Base-by-base conservation (phyloP, 2,113 vertebrate genomes). In the Damaliscus lunatus region DNA sequence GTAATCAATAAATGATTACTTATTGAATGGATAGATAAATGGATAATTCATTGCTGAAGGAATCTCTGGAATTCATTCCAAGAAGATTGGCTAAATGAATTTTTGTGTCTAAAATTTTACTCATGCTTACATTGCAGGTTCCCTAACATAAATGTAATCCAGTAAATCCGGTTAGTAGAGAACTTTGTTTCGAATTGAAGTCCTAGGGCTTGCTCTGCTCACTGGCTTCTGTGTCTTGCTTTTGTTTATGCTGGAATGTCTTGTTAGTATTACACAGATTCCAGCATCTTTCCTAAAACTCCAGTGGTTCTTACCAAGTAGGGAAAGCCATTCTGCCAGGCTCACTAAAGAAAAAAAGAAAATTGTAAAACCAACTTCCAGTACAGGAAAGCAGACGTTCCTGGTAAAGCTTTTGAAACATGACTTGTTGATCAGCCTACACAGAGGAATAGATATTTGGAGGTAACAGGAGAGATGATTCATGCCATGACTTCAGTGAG, bases 401-500 rank as follows among this genome's bases (percentile, higher is more conserved):
- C 71, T 57, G 43, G 60, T 25, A 78, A 94, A 94, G 11, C 1
- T 86, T 91, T 81, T 93, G 78, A 86, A 98, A 46, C 27, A 50
- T 71, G 55, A 48, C 25, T 97, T 90, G 33, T 19, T 87, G 43
- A 40, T 15, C 87, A n/a, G 16, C 48, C 40, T 96, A 57, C 23
- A n/a, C 5, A 19, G 62, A 93, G 46, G 77, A 90, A 59, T 52
- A 11, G 17, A 10, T 91, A 62, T 53, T 89, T 84, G 57, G 33
- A 91, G 92, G 82, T 78, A 96, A 82, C 43, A 46, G 57, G 85
- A 92, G 62, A 89, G 77, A 64, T 6, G 9, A 97, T 84, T 98
- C 74, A 81, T 88, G 93, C 27, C 50, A 43, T 96, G 96, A 97
- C 53, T 96, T 96, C 59, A 57, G 15, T 13, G 71, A 97, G 59